Base-by-base conservation (phyloP, 2,113 vertebrate genomes). In the Engystomops pustulosus region DNA sequence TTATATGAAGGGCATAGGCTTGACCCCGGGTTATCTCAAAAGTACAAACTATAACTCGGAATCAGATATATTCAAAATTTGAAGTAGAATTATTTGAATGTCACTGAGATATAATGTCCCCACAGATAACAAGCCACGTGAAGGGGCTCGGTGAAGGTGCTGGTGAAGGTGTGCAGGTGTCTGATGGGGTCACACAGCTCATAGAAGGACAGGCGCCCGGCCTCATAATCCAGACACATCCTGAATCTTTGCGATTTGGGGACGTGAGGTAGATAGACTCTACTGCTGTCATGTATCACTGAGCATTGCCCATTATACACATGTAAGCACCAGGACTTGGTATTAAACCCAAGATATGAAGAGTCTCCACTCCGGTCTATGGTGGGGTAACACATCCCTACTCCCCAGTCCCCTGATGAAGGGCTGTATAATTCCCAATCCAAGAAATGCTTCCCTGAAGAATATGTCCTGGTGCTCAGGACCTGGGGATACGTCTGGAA, bases 101-200 rank as follows among this genome's bases (percentile, higher is more conserved):
- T 20, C n/a, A 68, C 10, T 68, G 32, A 68, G 3, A 9, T 36
- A 71, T 45, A 0, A 12, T 8, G 44, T 44, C 20, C 12, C 38
- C 69, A 71, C 20, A 71, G 4, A 45, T 71, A 71, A 71, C 20
- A 76, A 4, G 74, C 74, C 53, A 20, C 74, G 23, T 76, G 74
- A 0, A 81, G 79, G 62, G 79, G 45, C 32, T 70, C 79, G 7
- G 45, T 38, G 47, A 81, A 81, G 30, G 20, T 53, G 65, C 65
- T 6, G 7, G 30, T 70, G 79, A 81, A 81, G 32, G 79, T 81
- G 79, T 81, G 65, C 5, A 81, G 5, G n/a, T 70, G 79, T 45
- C 44, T 45, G 44, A 45, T 45, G 44, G 44, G 44, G 7, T 45
- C 44, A 12, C 44, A 45, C 10, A 81, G 47, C 45, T 81, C 79